Conservation (phyloP, 2,888 invertebrate genomes). For the Cabera pusaria region DNA sequence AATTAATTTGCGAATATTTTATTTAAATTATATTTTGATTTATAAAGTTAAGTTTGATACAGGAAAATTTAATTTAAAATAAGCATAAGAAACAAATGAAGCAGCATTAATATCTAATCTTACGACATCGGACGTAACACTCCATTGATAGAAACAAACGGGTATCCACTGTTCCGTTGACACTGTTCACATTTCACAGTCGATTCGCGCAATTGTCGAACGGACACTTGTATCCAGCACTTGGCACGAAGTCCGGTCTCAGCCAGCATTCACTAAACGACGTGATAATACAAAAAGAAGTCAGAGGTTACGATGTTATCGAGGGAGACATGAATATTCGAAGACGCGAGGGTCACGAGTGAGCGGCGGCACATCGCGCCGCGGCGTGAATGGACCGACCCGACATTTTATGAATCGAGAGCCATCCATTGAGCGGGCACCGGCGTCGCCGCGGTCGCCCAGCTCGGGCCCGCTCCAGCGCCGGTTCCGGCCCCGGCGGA, state of each 20-base stretch:
- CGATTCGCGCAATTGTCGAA: slow-evolving; percentile 53
- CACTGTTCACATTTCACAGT: slow-evolving; percentile 77
- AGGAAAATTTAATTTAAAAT: no score
- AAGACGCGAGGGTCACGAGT: slow-evolving; percentile 83
- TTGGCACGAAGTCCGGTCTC: slow-evolving; percentile 69
- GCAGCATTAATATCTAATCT: slow-evolving; percentile 62
- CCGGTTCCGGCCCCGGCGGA: slow-evolving; percentile 73
- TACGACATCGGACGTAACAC: slow-evolving; percentile 69
- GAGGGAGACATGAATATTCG: slow-evolving; percentile 82
- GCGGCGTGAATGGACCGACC: slow-evolving; percentile 81
- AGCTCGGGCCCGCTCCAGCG: slow-evolving; percentile 55
- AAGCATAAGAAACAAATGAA: slow-evolving; percentile 25
- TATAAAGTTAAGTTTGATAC: no score
- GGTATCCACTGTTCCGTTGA: slow-evolving; percentile 64
- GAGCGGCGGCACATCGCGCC: slow-evolving; percentile 75
- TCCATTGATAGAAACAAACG: slow-evolving; percentile 59
- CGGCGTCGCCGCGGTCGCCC: slow-evolving; percentile 54
- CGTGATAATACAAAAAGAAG: slow-evolving; percentile 80
- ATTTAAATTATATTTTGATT: no score
- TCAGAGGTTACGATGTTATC: slow-evolving; percentile 82
- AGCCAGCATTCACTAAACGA: slow-evolving; percentile 70
- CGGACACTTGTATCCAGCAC: slow-evolving; percentile 75
- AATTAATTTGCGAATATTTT: no score
- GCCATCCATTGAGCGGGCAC: slow-evolving; percentile 71
- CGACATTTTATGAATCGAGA: slow-evolving; percentile 82